These are phyloP conservation scores for Plodia interpunctella DNA, from an alignment of 1,140 invertebrate species.

Conservation along the genomic window DNA sequence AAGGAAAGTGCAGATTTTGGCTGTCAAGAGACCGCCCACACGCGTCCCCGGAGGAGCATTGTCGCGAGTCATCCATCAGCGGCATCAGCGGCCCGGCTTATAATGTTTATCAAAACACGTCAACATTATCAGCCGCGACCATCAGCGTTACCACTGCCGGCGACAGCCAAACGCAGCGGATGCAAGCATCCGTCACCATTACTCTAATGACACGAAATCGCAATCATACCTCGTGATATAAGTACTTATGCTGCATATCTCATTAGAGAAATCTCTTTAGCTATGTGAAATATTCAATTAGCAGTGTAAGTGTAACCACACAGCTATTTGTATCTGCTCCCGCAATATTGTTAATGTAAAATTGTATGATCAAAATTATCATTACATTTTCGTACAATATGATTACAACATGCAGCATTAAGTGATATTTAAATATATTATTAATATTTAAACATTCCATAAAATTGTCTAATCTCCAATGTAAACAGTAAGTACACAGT, in stretches of 20 bases:
- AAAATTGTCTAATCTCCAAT: too few species aligned
- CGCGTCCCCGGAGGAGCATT: constrained; percentile 65
- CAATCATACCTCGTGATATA: constrained; percentile 3
- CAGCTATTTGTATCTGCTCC: not conserved
- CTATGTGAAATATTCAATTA: not conserved
- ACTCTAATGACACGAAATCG: constrained; percentile 1
- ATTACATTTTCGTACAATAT: too few species aligned
- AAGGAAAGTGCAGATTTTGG: constrained; percentile 76
- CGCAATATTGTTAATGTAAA: too few species aligned
- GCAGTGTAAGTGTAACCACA: not conserved
- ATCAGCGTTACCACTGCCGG: not conserved
- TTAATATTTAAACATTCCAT: too few species aligned
- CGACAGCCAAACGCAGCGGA: not conserved
- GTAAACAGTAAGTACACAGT: too few species aligned
- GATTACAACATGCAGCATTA: too few species aligned
- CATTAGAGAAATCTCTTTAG: not conserved
- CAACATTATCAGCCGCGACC: constrained; percentile 32
- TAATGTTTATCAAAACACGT: constrained; percentile 52
- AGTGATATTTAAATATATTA: too few species aligned
- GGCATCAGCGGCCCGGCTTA: constrained; percentile 29
- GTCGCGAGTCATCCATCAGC: constrained; percentile 69
- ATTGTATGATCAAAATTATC: too few species aligned
- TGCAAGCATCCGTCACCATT: not conserved
- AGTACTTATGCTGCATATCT: not conserved
- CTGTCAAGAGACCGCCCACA: constrained; percentile 69